Conservation (phyloP, 2,113 vertebrate species). For the Scortum barcoo region DNA sequence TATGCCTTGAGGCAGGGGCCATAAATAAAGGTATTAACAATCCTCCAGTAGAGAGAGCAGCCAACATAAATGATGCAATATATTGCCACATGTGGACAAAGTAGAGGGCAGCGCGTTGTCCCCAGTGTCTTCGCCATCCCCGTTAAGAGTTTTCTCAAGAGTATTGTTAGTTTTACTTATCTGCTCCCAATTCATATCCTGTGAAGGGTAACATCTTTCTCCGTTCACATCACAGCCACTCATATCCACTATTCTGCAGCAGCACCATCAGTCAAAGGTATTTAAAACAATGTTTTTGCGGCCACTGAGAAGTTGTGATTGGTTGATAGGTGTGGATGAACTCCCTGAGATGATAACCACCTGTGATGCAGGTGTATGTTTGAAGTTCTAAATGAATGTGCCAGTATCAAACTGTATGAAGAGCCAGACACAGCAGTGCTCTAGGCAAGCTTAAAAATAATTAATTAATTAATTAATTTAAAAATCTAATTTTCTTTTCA, state of each 20-base stretch:
- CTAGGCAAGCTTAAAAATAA: too few species aligned
- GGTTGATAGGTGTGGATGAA: neutral
- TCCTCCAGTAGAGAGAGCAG: constrained; percentile 13
- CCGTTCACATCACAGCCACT: neutral
- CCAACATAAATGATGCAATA: constrained; percentile 37
- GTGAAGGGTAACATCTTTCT: neutral
- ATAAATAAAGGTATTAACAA: constrained; percentile 52
- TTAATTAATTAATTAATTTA: too few species aligned
- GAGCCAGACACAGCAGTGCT: neutral
- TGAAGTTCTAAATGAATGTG: neutral
- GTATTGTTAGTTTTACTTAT: neutral
- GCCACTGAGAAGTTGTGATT: neutral
- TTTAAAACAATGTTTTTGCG: neutral
- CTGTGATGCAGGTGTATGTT: neutral
- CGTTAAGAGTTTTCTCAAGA: neutral
- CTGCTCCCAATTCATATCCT: neutral
- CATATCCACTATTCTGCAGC: neutral
- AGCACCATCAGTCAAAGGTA: neutral
- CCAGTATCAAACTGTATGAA: neutral
- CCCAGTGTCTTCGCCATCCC: constrained; percentile 5
- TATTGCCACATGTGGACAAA: constrained; percentile 25
- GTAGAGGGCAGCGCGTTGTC: neutral
- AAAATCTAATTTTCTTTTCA: too few species aligned
- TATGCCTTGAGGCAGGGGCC: constrained; percentile 27
- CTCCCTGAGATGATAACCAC: neutral